Evolutionary conservation across 2,888 invertebrate genomes (phyloP).

Genomic region (Rhorus exstirpatorius): DNA sequence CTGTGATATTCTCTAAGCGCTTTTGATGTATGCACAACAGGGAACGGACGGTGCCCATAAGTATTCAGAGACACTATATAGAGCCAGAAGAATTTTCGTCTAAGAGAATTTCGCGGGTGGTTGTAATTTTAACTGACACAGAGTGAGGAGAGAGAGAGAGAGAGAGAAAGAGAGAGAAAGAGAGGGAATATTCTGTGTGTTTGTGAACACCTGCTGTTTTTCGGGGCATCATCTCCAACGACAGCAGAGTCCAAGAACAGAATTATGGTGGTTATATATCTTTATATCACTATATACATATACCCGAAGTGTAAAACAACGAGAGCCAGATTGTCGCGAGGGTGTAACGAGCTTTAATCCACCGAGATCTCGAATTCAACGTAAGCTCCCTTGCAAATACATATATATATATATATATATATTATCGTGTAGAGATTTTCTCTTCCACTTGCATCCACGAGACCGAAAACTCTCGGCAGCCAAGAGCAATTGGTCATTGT

Average conservation of each 20-base stretch:
- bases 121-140: conserved; percentile 69
- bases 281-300: conserved; percentile 30
- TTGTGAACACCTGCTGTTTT: conserved; percentile 63
- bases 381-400: too few relatives aligned
- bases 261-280: conserved; percentile 63
- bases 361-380: conserved; percentile 28
- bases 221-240: conserved; percentile 46
- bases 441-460: too few relatives aligned
- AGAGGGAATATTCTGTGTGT: conserved; percentile 53
- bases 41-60: conserved; percentile 48
- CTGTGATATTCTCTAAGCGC: conserved; percentile 57
- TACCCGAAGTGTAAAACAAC: conserved; percentile 30
- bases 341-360: conserved; percentile 46
- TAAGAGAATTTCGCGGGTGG: conserved; percentile 52
- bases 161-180: conserved; percentile 25
- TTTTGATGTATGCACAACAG: conserved; percentile 67
- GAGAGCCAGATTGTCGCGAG: conserved; percentile 22
- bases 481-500: conserved; percentile 33
- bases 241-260: conserved; percentile 64
- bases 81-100: conserved; percentile 48
- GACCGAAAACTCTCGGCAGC: neutral
- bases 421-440: neutral
- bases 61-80: conserved; percentile 35
- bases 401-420: too few relatives aligned
- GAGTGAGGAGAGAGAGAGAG: conserved; percentile 22